Conservation (phyloP, 2,888 invertebrate genomes). For the Hypena proboscidalis region DNA sequence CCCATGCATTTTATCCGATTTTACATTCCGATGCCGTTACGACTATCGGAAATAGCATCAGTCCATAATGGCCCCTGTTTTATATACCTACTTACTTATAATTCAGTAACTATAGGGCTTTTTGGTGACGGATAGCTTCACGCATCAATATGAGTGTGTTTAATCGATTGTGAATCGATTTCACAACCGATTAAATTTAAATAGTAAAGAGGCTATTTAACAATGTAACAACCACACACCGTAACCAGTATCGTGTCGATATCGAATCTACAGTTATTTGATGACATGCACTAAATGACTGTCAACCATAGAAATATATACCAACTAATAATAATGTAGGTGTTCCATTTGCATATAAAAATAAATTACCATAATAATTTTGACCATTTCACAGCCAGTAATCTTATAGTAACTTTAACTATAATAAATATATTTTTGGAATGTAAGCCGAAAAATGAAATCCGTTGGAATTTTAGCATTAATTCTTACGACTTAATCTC, state of each 20-base stretch:
- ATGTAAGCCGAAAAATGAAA: slow-evolving; percentile 11
- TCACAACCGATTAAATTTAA: slow-evolving; percentile 45
- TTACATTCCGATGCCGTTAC: slow-evolving; percentile 57
- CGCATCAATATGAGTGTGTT: slow-evolving; percentile 29
- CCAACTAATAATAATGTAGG: slow-evolving; percentile 37
- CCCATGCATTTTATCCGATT: slow-evolving; percentile 68
- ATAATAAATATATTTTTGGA: slow-evolving; percentile 6
- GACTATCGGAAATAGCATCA: slow-evolving; percentile 52
- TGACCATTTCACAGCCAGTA: slow-evolving; percentile 23
- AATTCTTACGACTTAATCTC: slow-evolving; percentile 29
- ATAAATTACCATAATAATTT: slow-evolving; percentile 26
- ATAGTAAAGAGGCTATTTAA: slow-evolving; percentile 32
- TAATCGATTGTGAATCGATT: slow-evolving; percentile 30
- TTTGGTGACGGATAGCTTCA: slow-evolving; percentile 36
- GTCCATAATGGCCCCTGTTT: slow-evolving; percentile 32
- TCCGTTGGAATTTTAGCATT: slow-evolving; percentile 21
- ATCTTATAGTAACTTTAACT: slow-evolving; percentile 5
- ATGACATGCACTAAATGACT: slow-evolving; percentile 31
- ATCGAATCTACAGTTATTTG: slow-evolving; percentile 32
- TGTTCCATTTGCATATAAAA: slow-evolving; percentile 41
- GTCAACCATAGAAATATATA: no score
- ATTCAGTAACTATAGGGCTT: slow-evolving; percentile 31
- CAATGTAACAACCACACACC: slow-evolving; percentile 37
- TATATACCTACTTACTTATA: slow-evolving; percentile 30
- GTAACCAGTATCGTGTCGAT: slow-evolving; percentile 32